Base-by-base conservation (phyloP, 2,113 vertebrate species). In the Chinchilla lanigera region DNA sequence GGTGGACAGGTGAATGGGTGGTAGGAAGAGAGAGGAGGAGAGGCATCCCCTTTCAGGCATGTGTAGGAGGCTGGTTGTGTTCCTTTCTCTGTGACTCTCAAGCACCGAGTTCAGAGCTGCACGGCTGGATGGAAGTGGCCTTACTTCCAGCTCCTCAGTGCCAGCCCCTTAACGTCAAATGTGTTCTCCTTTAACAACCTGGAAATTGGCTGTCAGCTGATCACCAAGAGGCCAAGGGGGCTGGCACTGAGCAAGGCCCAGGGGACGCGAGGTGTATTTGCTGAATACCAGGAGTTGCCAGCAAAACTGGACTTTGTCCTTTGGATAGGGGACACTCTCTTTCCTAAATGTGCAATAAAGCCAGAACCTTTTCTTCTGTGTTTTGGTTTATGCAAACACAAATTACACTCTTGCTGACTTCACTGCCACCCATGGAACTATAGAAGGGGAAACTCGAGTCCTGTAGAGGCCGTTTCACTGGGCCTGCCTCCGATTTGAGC, bases 371-470 rank as follows among this genome's bases (percentile, higher is more conserved):
- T 87, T 73, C 91, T 86, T 97, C 94, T 97, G 95, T 97, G 61
- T 93, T 92, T 84, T 71, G 87, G 96, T 71, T 97, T 93, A 89
- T 93, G 84, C 93, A 96, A 96, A 96, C 95, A 95, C 96, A 87
- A 54, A 95, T 93, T 90, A 90, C 19, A 86, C 35, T 96, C 69
- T 89, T 82, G 67, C 89, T 95, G 92, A 90, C 84, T 97, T 91
- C 84, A 58, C 28, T 63, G 11, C 41, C 92, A 97, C n/a, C 91
- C 75, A 69, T 67, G 96, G 97, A 98, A 96, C 96, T 10, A 14
- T 95, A 97, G 97, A 89, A 96, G 44, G 60, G 41, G 96, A 96
- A 96, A 96, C 65, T 10, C 61, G 96, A 97, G 69, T 90, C 80
- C 69, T 80, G 30, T 14, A 33, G 84, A 92, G 10, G 82, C 54